phyloP scores from a whole-genome alignment of 1,140 invertebrate genomes.

The Diachasma alloeum region DNA sequence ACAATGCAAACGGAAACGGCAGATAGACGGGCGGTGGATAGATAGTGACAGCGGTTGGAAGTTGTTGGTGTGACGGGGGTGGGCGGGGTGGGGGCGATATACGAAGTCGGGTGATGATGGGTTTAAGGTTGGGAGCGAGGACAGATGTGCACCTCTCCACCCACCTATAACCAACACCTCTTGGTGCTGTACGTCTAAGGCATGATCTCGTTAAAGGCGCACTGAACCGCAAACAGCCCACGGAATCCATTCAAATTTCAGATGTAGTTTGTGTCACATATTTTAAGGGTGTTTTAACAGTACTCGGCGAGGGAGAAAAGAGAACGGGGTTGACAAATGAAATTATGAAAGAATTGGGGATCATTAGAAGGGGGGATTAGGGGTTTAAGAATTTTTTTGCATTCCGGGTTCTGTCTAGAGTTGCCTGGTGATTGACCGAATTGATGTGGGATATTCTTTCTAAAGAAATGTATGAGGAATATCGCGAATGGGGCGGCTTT shows the following conservation, averaged over 20 bases:
- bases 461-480: too few species aligned
- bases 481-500: too few species aligned
- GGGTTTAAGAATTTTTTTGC: too few species aligned
- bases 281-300: neutral
- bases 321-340: too few species aligned
- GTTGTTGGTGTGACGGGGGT: constrained; percentile 39
- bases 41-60: constrained; percentile 33
- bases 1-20: constrained; percentile 46
- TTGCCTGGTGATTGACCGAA: too few species aligned
- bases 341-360: too few species aligned
- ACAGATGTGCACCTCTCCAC: constrained; percentile 55
- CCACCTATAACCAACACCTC: neutral
- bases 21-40: constrained; percentile 41
- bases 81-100: constrained; percentile 33
- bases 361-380: too few species aligned
- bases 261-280: constrained; percentile 18
- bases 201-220: constrained; percentile 64
- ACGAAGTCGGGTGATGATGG: constrained; percentile 36
- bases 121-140: constrained; percentile 52
- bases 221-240: constrained; percentile 60
- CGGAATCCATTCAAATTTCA: constrained; percentile 59
- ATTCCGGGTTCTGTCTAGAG: too few species aligned
- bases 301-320: neutral
- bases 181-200: constrained; percentile 32
- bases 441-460: too few species aligned